Evolutionary conservation across 92 coral and sea anemone species (phyloP).

Genomic region (Plumapathes pennacea): DNA sequence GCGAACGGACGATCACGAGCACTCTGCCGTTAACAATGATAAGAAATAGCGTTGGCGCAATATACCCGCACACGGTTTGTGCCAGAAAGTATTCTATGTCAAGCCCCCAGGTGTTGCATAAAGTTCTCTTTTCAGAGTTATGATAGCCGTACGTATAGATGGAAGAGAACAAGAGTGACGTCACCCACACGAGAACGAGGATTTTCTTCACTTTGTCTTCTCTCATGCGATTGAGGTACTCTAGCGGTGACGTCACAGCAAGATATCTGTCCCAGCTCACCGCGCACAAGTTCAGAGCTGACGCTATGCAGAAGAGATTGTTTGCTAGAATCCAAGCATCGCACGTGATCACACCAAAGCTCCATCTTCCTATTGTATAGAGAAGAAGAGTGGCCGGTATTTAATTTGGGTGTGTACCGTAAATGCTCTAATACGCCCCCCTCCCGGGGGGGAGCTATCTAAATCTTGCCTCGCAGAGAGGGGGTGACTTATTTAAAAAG

Average conservation of each 20-base stretch:
- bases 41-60: conserved; percentile 44
- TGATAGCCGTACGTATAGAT: conserved; percentile 23
- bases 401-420: not conserved
- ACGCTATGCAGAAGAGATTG: conserved; percentile 63
- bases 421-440: not conserved
- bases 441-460: no score
- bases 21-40: conserved; percentile 65
- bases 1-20: conserved; percentile 46
- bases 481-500: no score
- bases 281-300: conserved; percentile 67
- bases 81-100: conserved; percentile 26
- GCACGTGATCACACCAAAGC: conserved; percentile 54
- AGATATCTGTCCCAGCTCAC: conserved; percentile 85
- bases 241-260: conserved; percentile 79
- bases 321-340: conserved; percentile 53
- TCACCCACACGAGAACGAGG: conserved; percentile 51
- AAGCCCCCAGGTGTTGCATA: conserved; percentile 49
- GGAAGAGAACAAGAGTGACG: conserved; percentile 9
- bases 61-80: conserved; percentile 11
- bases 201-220: conserved; percentile 28
- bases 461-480: no score
- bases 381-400: not conserved
- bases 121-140: conserved; percentile 11
- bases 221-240: conserved; percentile 57
- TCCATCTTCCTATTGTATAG: conserved; percentile 65